Base-by-base conservation (phyloP, 2,797 vertebrate genomes). In the Neopelma chrysocephalum region DNA sequence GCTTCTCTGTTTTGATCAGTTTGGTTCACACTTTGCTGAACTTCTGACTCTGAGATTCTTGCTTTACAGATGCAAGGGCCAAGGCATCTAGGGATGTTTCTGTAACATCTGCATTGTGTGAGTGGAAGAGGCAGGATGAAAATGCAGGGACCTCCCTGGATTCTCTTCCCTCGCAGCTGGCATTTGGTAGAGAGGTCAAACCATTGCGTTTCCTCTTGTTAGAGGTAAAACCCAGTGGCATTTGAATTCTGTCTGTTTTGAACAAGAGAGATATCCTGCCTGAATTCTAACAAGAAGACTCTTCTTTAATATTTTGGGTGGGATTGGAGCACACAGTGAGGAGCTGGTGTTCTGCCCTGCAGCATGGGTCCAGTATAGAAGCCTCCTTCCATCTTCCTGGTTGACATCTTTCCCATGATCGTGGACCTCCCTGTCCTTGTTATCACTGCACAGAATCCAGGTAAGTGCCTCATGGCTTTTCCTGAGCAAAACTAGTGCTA, bases 331-430 rank as follows among this genome's bases (percentile, higher is more conserved):
- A 36, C 5, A 1, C 11, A 40, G 32, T 0, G 2, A 88, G 29
- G 18, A 38, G 20, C 43, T 84, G 50, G 7, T 79, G 54, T 73
- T 69, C 47, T 69, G 48, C 50, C 13, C 51, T 62, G 40, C 26
- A 62, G 31, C 56, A 38, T 27, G 34, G n/a, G 14, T 51, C 19
- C 12, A 23, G 26, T 14, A 23, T 23, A 50, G 78, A 72, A 73
- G 26, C 10, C 8, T 86, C 32, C 17, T 66, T 53, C 21, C 0
- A 0, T 40, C 45, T 66, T 91, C 60, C 29, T 4, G 0, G 31
- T 16, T n/a, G 68, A 11, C 19, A 47, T 5, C 27, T 71, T 68
- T 58, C 31, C 31, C 0, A 0, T 29, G 48, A 14, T 17, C 2
- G 0, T 12, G 43, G 56, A 81, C 7, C 11, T 79, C 27, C 15